phyloP scores from a whole-genome alignment of 1,140 invertebrate genomes.

The Mesaphorura yosii region DNA sequence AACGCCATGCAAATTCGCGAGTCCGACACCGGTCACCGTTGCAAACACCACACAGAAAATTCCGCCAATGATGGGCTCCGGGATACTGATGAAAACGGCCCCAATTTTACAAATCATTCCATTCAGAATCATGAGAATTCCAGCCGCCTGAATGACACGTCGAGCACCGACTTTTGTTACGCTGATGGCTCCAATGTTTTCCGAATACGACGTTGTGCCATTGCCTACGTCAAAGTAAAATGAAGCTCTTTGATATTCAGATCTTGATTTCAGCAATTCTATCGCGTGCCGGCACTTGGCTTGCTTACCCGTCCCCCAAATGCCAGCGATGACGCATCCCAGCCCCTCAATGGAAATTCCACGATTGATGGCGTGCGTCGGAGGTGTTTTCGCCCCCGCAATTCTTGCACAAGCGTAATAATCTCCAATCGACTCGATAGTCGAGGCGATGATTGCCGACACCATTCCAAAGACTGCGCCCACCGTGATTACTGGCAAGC shows the following conservation, averaged over 20 bases:
- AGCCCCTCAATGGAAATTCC: slow-evolving; percentile 73
- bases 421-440: slow-evolving; percentile 76
- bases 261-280: slow-evolving; percentile 44
- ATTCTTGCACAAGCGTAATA: slow-evolving; percentile 57
- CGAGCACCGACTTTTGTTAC: slow-evolving; percentile 61
- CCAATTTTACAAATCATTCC: slow-evolving; percentile 71
- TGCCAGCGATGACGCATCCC: slow-evolving; percentile 64
- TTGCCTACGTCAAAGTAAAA: too few relatives aligned
- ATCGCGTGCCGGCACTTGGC: too few relatives aligned
- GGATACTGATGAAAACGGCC: slow-evolving; percentile 75
- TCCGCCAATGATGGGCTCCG: slow-evolving; percentile 76
- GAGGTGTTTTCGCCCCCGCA: slow-evolving; percentile 62
- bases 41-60: slow-evolving; percentile 78
- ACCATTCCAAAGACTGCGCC: slow-evolving; percentile 69
- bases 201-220: slow-evolving; percentile 75
- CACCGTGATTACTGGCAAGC: slow-evolving; percentile 59
- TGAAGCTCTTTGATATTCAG: too few relatives aligned
- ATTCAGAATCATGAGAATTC: slow-evolving; percentile 62
- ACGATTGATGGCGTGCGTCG: slow-evolving; percentile 71
- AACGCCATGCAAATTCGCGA: slow-evolving; percentile 70
- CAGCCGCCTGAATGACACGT: slow-evolving; percentile 71
- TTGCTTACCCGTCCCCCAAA: slow-evolving; percentile 22
- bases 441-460: slow-evolving; percentile 68
- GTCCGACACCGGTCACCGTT: slow-evolving; percentile 40
- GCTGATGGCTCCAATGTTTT: slow-evolving; percentile 82